Evolutionary conservation across 2,113 vertebrate species (phyloP), one percentile per base, ranked within the genome.

Genomic region (Cardinalis cardinalis): DNA sequence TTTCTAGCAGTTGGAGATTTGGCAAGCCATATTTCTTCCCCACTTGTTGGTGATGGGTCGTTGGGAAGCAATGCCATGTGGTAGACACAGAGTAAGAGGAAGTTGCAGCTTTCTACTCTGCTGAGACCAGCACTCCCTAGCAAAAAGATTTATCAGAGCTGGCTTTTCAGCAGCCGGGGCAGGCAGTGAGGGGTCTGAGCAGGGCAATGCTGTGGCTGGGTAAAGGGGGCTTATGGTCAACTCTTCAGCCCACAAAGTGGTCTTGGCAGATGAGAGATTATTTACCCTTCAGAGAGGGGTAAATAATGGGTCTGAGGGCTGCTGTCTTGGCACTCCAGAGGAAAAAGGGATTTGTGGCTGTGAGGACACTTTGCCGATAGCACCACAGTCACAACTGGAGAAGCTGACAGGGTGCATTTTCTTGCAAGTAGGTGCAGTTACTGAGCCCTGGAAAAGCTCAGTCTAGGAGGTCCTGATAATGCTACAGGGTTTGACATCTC

Each of bases 351-450:
- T 15, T 72, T 73, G 49, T 32, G 10, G 10, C 41, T 36, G 24
- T 1, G 14, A 56, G 31, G 36, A 23, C 31, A 36, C n/a, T 34
- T 60, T 53, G 44, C 59, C 79, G 58, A 49, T 43, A 72, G 36
- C 41, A 18, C 18, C 2, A 1, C 7, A 24, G 44, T 64, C 7
- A 0, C 0, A 3, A 18, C 4, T 1, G 28, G 18, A 71, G 44
- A 69, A 55, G 34, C 15, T 14, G 38, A 16, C 19, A 14, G 32
- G 26, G 4, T 68, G 10, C 2, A 5, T 87, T 81, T 72, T 60
- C 36, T 64, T 64, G 36, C 6, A 28, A 26, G 36, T 28, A 60
- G 60, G 17, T 60, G 13, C 0, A 73, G 28, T 69, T 56, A 46
- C 61, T 40, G 69, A 87, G 65, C 36, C 36, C 55, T 53, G 40